Evolutionary conservation across 2,113 vertebrate species (phyloP).

Genomic region (Podarcis muralis): DNA sequence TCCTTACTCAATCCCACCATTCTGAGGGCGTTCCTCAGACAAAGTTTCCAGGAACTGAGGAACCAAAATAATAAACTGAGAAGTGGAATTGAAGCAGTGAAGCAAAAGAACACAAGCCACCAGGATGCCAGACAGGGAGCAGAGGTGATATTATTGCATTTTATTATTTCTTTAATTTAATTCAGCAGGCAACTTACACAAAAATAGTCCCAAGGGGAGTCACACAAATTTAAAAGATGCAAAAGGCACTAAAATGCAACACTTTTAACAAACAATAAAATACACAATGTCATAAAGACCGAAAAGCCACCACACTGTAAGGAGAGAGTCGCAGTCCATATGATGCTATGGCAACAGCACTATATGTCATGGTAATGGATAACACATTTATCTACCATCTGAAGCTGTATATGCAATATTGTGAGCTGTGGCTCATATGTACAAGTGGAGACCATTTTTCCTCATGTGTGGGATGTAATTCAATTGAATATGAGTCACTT

Average conservation of each 20-base stretch:
- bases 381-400: constrained; percentile 7
- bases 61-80: rapidly evolving
- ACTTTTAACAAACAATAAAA: too few species aligned
- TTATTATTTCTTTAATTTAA: too few species aligned
- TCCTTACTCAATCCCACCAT: background rate
- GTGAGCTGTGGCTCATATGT: constrained; percentile 23
- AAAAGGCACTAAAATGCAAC: too few species aligned
- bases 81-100: background rate
- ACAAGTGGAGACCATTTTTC: constrained; percentile 6
- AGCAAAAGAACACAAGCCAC: background rate
- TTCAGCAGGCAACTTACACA: too few species aligned
- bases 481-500: constrained; percentile 5
- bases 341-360: background rate
- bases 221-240: too few species aligned
- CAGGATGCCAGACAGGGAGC: rapidly evolving
- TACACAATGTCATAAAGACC: too few species aligned
- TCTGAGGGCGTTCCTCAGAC: background rate
- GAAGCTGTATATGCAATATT: constrained; percentile 23
- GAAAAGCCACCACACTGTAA: too few species aligned
- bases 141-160: too few species aligned
- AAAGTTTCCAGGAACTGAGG: background rate
- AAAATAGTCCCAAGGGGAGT: too few species aligned
- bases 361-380: background rate
- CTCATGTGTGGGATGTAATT: background rate
- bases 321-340: rapidly evolving